Evolutionary conservation across 2,888 invertebrate genomes (phyloP), one percentile per base, ranked within the genome.

Genomic region (Antheraea yamamai): DNA sequence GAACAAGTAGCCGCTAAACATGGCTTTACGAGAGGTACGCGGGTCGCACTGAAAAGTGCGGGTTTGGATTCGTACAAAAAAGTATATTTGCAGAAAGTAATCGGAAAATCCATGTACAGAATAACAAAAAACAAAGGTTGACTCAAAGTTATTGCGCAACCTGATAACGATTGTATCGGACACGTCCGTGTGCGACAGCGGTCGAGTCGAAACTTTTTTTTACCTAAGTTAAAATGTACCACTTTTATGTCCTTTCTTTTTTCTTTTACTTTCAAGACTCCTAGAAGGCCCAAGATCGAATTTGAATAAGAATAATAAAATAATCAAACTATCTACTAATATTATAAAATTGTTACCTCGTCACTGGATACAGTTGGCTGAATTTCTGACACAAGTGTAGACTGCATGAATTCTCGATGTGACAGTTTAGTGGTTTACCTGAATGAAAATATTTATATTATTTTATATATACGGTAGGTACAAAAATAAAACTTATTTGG

Each of bases 321-420:
- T 58, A 7, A 10, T 10, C n/a, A 23, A 61, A 61, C 61, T 61
- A 66, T 4, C 16, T 30, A 30, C 18, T 30, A 66, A 30, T 66
- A 30, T 66, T 26, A 66, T 66, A 16, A 3, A 66, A 77, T 82
- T 78, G 88, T 91, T 81, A 95, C 95, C 95, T 96, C 73, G 97
- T 97, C 39, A 97, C 96, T 10, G 98, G 98, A 91, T 97, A 97
- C 73, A 98, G 92, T 82, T 97, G 97, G 86, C 96, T 97, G 89
- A 98, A 98, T 86, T 97, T 97, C 91, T 98, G 98, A 79, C 97
- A 97, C 81, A 99, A 92, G 91, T 98, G 98, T 72, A 98, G 93
- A 35, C 98, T 98, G 91, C 98, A 98, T 10, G 96, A 96, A 78
- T 96, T 95, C 73, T 94, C 95, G 73, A 92, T 83, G 72, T 95